phyloP scores from a whole-genome alignment of 2,888 invertebrate species.

The Melanostoma scalare region DNA sequence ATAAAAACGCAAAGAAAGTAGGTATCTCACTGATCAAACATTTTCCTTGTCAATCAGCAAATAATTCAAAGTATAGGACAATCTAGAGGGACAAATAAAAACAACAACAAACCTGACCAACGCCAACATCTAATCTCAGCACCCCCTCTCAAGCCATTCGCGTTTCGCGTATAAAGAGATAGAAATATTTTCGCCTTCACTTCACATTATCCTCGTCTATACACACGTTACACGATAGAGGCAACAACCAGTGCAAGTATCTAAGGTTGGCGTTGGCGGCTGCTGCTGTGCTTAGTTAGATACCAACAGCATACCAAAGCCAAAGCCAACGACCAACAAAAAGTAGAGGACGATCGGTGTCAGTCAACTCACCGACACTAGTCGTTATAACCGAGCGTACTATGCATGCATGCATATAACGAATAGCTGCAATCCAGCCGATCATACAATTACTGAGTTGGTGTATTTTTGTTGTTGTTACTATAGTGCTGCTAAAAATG shows the following conservation, averaged over 20 bases:
- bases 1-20: too few species aligned
- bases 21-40: constrained; percentile 22
- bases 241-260: constrained; percentile 51
- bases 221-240: constrained; percentile 27
- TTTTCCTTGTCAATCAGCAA: constrained; percentile 5
- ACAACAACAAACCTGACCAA: constrained; percentile 64
- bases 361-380: constrained; percentile 67
- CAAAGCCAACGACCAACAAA: constrained; percentile 58
- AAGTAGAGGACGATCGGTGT: constrained; percentile 70
- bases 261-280: constrained; percentile 26
- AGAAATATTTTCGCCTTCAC: constrained; percentile 65
- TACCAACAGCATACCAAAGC: constrained; percentile 57
- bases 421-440: constrained; percentile 41
- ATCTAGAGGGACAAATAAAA: constrained; percentile 8
- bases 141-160: constrained; percentile 22
- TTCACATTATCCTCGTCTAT: constrained; percentile 26
- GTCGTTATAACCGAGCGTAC: constrained; percentile 56
- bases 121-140: constrained; percentile 53
- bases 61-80: background rate
- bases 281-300: constrained; percentile 33
- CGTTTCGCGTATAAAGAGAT: constrained; percentile 20
- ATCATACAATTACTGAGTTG: constrained; percentile 30
- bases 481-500: background rate
- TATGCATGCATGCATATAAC: background rate
- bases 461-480: constrained; percentile 32